Evolutionary conservation across 2,888 invertebrate genomes (phyloP).

Genomic region (Unio pictorum): DNA sequence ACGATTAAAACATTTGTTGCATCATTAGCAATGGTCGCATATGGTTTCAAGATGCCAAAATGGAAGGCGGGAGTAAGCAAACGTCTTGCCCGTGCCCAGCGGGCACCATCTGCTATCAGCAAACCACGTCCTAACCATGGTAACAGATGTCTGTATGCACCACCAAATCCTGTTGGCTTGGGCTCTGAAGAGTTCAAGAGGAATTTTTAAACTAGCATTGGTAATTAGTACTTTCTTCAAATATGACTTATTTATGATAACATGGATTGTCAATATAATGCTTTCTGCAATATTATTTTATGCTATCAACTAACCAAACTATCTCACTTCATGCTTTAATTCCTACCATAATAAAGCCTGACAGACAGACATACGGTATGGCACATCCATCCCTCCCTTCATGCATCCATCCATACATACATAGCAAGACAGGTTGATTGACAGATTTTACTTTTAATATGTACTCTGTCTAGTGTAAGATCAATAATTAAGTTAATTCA

Average conservation of each 20-base stretch:
- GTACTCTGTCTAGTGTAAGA: too few species aligned
- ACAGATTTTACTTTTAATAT: too few species aligned
- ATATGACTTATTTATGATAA: too few species aligned
- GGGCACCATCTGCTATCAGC: conserved; percentile 22
- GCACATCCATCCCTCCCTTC: too few species aligned
- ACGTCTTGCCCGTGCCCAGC: conserved; percentile 5
- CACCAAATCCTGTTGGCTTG: not conserved
- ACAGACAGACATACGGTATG: too few species aligned
- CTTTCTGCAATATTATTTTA: not conserved
- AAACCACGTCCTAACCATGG: conserved; percentile 38
- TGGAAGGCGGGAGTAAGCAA: conserved; percentile 1
- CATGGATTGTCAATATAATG: too few species aligned
- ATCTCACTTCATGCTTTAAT: not conserved
- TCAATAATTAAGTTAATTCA: too few species aligned
- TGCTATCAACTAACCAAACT: not conserved
- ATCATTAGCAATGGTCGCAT: conserved; percentile 9
- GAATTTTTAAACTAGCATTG: not conserved
- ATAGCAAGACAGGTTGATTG: too few species aligned
- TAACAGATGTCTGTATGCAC: not conserved
- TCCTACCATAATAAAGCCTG: not conserved
- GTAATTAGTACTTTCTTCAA: not conserved
- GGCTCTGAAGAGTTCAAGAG: conserved; percentile 4
- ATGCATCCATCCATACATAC: too few species aligned
- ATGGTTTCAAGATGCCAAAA: conserved; percentile 20
- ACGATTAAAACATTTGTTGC: conserved; percentile 19